A percentile compares a stretch with the other conserved stretches of the same genome.
These are phyloP conservation scores for Blastomussa wellsi DNA, from an alignment of 92 coral and sea anemone species.

Conservation along the genomic window DNA sequence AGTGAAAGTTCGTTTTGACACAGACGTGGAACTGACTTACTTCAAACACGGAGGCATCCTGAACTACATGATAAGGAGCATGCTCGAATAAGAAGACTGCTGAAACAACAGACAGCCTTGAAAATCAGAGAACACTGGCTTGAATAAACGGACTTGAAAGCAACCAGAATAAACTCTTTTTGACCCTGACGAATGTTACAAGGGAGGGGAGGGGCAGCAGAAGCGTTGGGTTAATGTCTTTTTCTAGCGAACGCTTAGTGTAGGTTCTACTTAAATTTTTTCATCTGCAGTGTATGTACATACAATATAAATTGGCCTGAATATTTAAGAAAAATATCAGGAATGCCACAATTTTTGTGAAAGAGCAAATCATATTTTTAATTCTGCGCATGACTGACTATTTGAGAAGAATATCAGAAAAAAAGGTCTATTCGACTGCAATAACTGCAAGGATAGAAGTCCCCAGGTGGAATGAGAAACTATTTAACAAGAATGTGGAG, in stretches of 20 bases:
- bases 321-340: conserved; percentile 45
- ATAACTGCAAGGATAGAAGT: background rate
- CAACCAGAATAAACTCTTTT: background rate
- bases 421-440: background rate
- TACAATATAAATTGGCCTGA: conserved; percentile 28
- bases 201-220: background rate
- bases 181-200: background rate
- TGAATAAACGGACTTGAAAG: background rate
- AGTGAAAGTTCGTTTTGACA: conserved; percentile 94
- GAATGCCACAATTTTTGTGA: conserved; percentile 1
- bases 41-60: conserved; percentile 96
- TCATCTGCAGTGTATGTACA: background rate
- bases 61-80: conserved; percentile 97
- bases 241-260: background rate
- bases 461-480: background rate
- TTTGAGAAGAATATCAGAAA: background rate
- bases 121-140: background rate
- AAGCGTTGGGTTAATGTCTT: background rate
- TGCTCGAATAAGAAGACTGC: conserved; percentile 60
- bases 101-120: background rate
- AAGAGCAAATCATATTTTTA: conserved; percentile 3
- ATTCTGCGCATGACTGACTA: background rate
- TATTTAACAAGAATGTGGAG: background rate
- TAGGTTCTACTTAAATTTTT: background rate
- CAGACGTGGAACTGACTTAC: conserved; percentile 92